Base-by-base conservation (phyloP, 2,888 invertebrate species). In the Cheilosia impressa region DNA sequence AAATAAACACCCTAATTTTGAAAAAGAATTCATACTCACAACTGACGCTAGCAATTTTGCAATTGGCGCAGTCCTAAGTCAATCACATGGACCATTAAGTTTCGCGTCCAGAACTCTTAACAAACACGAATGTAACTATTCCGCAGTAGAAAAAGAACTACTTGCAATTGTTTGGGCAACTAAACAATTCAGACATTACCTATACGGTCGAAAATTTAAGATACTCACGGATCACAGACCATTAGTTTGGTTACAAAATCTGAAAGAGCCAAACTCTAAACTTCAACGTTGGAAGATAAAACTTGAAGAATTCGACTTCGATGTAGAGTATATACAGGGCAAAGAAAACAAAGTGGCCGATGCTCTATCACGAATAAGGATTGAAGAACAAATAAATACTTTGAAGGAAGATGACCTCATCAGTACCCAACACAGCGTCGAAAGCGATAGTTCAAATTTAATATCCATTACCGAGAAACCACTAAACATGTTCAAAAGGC, bases 321-420 rank as follows among this genome's bases (percentile, higher is more conserved):
- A 88, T 50, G 85, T 90, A 2, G 58, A 75, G 0, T 88, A 89
- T 41, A 88, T 88, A 78, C 58, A 81, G 19, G 89, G 88, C 9
- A 84, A 82, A 57, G 38, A 81, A 7, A 90, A 91, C 72, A 72
- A 87, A 13, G 65, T 73, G 7, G 90, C 90, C 0, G 91, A 92
- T 52, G 45, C 52, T 0, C 45, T 88, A 53, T 45, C 27, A 34
- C 60, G 80, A 38, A 55, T 66, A 24, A 45, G 7, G 9, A 47
- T 45, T 45, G 9, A 9, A 22, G 45, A 19, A 19, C 24, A 13
- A 24, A 41, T 9, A 60, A 79, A 50, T 52, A 45, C 34, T 38
- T 38, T 38, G 34, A 3, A 13, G 10, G 10, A 38, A 13, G 13
- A 38, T 38, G 34, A 38, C 10, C 34, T 38, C 13, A 13, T 38